A percentile compares a stretch with the other conserved stretches of the same genome.
Evolutionary conservation across 2,113 vertebrate genomes (phyloP).

Genomic region (Oreochromis aureus): DNA sequence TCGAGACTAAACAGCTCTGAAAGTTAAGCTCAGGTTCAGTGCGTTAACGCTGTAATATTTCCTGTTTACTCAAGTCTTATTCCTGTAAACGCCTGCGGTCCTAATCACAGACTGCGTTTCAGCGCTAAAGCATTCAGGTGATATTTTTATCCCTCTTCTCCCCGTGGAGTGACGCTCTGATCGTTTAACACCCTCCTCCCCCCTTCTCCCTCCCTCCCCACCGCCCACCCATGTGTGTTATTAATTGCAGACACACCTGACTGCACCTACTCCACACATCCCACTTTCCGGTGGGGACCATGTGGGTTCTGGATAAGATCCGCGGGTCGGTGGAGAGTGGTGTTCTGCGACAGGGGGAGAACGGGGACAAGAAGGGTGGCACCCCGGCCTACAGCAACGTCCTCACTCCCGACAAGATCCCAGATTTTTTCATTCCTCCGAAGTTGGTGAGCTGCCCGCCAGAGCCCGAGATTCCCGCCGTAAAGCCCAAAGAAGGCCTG

Average conservation of each 20-base stretch:
- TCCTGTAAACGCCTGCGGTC: neutral
- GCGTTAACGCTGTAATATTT: neutral
- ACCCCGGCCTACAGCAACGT: constrained; percentile 87
- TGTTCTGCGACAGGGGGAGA: constrained; percentile 67
- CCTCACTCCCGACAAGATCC: constrained; percentile 95
- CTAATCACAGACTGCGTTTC: neutral
- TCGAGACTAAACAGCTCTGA: neutral
- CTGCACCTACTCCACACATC: neutral
- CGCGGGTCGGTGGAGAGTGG: constrained; percentile 84
- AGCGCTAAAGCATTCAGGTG: neutral
- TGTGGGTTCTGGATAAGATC: constrained; percentile 95
- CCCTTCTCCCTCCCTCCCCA: neutral
- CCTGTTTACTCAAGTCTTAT: neutral
- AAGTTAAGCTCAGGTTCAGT: neutral
- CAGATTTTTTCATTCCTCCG: constrained; percentile 94
- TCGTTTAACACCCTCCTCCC: neutral
- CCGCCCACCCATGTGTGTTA: constrained; percentile 7
- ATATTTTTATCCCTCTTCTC: constrained; percentile 4
- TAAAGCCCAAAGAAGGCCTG: constrained; percentile 60
- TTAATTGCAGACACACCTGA: constrained; percentile 52
- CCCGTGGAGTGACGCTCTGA: neutral
- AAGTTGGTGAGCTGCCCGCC: constrained; percentile 80
- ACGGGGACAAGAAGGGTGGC: constrained; percentile 68
- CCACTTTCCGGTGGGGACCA: constrained; percentile 49
- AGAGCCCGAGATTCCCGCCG: constrained; percentile 68